Evolutionary conservation across 2,113 vertebrate genomes (phyloP), one percentile per base, ranked within the genome.

Genomic region (Saccopteryx bilineata): DNA sequence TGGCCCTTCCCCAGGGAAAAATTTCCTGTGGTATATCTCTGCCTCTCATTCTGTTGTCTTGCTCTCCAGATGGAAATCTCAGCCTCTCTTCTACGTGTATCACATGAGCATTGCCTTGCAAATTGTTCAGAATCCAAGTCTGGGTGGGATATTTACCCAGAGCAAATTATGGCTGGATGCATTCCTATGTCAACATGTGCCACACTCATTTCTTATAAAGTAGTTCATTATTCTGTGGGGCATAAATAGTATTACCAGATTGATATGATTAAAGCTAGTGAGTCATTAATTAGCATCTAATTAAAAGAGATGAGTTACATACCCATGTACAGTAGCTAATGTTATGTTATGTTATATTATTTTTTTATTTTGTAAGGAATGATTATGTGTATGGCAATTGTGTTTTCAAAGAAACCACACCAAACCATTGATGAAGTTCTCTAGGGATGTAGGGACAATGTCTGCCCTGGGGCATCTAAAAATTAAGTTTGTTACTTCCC

Each of bases 251-350:
- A 97, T 97, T 98, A 98, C 90, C 95, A 98, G 97, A 97, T 97
- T 98, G 97, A 98, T 98, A 97, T 96, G 97, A 98, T 98, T 98
- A 98, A 98, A 98, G 92, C 91, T 95, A 97, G 89, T 94, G 97
- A 98, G 96, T 98, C 96, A 97, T 97, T 98, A 98, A 98, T 98
- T 98, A 98, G 94, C 98, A 98, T 98, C 97, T 98, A 98, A 98
- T 98, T 98, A 98, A 98, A 98, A 98, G 93, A 97, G 96, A 97
- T 85, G 97, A 97, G 95, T 96, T 97, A 96, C 89, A 76, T 97
- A 96, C 95, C 96, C 72, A 9, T 93, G 92, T 97, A 97, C n/a
- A 93, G 81, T 93, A 97, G 92, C 93, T 97, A 97, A 90, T 98
- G 87, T 87, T 97, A 39, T 94, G 74, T 96, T 98, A 39, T 39